phyloP scores from a whole-genome alignment of 2,113 vertebrate genomes.

The Eulemur macaco region DNA sequence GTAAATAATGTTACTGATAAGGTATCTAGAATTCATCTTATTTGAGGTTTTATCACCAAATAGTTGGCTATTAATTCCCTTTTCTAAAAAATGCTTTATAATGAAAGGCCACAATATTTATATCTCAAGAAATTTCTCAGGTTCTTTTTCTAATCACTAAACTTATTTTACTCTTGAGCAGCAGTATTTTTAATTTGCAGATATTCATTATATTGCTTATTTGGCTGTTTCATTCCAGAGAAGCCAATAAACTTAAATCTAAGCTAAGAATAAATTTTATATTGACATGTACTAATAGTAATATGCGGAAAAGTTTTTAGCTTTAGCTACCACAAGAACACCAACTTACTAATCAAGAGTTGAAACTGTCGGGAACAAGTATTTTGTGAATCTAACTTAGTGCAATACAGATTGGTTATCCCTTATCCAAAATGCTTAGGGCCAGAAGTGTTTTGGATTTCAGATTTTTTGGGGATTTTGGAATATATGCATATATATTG shows the following conservation, averaged over 20 bases:
- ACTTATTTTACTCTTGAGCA: neutral
- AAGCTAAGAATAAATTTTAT: neutral
- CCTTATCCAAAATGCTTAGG: neutral
- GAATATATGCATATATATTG: neutral
- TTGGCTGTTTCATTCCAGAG: neutral
- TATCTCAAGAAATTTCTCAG: neutral
- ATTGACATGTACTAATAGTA: neutral
- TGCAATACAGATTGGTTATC: neutral
- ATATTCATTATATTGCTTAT: neutral
- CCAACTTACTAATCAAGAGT: neutral
- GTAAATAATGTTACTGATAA: neutral
- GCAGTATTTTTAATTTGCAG: slow-evolving; percentile 34
- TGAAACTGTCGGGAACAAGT: neutral
- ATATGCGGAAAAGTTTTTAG: neutral
- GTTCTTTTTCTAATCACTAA: neutral
- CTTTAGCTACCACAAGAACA: neutral
- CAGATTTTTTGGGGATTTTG: neutral
- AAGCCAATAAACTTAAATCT: neutral
- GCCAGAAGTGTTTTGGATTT: neutral
- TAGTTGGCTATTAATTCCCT: neutral
- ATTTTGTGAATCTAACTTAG: slow-evolving; percentile 37
- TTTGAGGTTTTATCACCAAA: neutral
- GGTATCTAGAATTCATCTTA: neutral
- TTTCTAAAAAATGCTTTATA: neutral
- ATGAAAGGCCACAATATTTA: neutral